These are phyloP conservation scores for Procavia capensis DNA, from an alignment of 2,113 vertebrate species.

Conservation along the genomic window DNA sequence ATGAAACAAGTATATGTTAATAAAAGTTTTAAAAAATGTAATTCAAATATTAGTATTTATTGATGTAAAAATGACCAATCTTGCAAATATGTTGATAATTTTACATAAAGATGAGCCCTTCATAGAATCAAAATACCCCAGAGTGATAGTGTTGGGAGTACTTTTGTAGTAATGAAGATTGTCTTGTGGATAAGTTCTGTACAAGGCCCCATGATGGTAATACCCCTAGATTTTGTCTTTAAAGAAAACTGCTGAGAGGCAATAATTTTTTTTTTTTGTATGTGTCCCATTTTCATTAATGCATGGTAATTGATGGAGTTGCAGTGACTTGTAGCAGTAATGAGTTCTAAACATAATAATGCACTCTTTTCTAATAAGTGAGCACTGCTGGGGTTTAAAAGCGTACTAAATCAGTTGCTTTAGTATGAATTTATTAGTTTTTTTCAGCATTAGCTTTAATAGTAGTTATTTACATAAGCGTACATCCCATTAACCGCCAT, in stretches of 20 bases:
- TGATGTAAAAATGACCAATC: constrained; percentile 65
- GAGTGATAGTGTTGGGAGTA: constrained; percentile 76
- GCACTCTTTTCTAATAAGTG: constrained; percentile 93
- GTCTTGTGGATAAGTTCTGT: constrained; percentile 86
- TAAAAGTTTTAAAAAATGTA: constrained; percentile 38
- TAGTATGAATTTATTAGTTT: constrained; percentile 94
- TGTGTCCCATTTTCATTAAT: constrained; percentile 92
- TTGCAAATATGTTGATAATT: constrained; percentile 51
- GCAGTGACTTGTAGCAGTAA: constrained; percentile 91
- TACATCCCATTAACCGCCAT: constrained; percentile 93
- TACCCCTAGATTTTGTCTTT: constrained; percentile 90
- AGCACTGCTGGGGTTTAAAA: constrained; percentile 92
- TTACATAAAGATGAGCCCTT: constrained; percentile 75
- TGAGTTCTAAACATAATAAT: constrained; percentile 93
- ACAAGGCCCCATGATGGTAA: constrained; percentile 88
- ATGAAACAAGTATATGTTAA: constrained; percentile 41
- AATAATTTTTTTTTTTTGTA: constrained; percentile 90
- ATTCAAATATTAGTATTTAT: constrained; percentile 75
- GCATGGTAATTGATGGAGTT: constrained; percentile 92
- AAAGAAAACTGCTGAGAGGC: constrained; percentile 91
- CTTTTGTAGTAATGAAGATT: constrained; percentile 87
- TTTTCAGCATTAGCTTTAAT: constrained; percentile 94
- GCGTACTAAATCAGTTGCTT: constrained; percentile 93
- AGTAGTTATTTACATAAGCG: constrained; percentile 94
- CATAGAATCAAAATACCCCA: constrained; percentile 77